Base-by-base conservation (phyloP, 2,888 invertebrate genomes). In the Patella ulyssiponensis region DNA sequence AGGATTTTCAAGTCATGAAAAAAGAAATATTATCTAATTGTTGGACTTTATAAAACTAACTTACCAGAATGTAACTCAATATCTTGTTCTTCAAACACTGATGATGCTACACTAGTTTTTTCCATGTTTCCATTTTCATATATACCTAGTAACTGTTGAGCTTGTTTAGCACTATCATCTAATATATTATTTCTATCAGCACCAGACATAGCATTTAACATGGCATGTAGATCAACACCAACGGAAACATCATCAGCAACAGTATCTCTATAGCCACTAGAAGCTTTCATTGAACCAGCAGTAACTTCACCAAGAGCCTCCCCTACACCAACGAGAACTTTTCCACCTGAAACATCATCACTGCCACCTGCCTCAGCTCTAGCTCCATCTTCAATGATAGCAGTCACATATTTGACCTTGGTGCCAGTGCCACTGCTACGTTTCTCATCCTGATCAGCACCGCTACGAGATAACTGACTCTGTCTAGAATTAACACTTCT, bases 61-160 rank as follows among this genome's bases (percentile, higher is more conserved):
- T 72, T 74, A 83, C 81, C 81, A 79, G 76, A 78, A 3, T 80
- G 81, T 27, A 81, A 53, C 3, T 77, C 74, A 71, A 81, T 83
- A 51, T 81, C 81, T 54, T 83, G 78, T 58, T 81, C 78, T 23
- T 74, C 69, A 12, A 75, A 74, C 14, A 79, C 73, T 14, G 80
- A 81, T 5, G 78, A 76, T 5, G 79, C 76, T 51, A 79, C 54
- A 64, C 79, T 81, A 53, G 74, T 74, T 33, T 73, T 23, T 52
- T 79, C 76, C 1, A 51, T 69, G n/a, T 81, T 78, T 20, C 70
- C 71, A 17, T 76, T 75, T 69, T 77, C 71, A 44, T 74, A 75
- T 23, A 56, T 33, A 27, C 27, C 77, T 33, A 27, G 74, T 69
- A 53, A 51, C 58, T 54, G 23, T n/a, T 23, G 72, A 1, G 44